Conservation (phyloP, 2,797 vertebrate species). For the Peromyscus eremicus region DNA sequence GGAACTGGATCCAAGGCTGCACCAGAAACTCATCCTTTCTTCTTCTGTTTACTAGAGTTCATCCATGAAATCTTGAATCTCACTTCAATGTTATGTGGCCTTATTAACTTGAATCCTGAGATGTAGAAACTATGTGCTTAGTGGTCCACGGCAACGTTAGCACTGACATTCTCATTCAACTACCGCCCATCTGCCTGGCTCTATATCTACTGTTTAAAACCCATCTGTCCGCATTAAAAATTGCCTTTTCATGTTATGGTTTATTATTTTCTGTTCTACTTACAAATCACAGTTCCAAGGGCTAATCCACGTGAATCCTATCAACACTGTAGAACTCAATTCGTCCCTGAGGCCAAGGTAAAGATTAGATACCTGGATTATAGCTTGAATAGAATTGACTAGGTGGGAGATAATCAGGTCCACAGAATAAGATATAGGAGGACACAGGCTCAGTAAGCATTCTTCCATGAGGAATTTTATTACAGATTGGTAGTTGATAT, state of each 20-base stretch:
- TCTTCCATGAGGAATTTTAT: background rate
- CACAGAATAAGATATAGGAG: background rate
- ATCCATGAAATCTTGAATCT: background rate
- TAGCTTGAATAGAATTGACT: background rate
- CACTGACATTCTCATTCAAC: background rate
- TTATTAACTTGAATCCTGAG: background rate
- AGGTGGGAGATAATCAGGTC: conserved; percentile 33
- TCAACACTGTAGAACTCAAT: conserved; percentile 67
- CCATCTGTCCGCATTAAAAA: conserved; percentile 65
- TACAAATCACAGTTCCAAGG: conserved; percentile 64
- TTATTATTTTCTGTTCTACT: conserved; percentile 76
- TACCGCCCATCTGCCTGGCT: background rate
- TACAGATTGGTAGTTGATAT: background rate
- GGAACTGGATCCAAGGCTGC: background rate
- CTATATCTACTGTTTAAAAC: conserved; percentile 31
- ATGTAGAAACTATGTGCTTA: background rate
- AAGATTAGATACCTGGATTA: conserved; percentile 59
- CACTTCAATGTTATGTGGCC: background rate
- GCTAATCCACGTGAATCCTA: conserved; percentile 64
- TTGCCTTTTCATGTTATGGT: conserved; percentile 8
- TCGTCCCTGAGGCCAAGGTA: conserved; percentile 35
- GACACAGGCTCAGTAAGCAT: background rate
- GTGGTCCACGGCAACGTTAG: background rate
- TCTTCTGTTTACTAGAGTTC: background rate
- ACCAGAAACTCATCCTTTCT: background rate